These are phyloP conservation scores for Tachyglossus aculeatus DNA, from an alignment of 2,797 vertebrate species.

Conservation along the genomic window DNA sequence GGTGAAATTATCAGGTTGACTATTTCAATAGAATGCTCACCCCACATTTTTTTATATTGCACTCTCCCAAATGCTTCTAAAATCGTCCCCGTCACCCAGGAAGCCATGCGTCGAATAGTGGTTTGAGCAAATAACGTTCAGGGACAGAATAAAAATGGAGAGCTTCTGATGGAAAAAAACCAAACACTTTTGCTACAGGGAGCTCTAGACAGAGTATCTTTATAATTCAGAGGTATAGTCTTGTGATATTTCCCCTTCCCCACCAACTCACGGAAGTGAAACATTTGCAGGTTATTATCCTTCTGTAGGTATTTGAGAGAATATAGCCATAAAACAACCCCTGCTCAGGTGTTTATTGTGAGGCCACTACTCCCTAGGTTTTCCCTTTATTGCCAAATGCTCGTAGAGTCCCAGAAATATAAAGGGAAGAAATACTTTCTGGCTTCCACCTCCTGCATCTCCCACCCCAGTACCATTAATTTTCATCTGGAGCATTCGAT, in stretches of 20 bases:
- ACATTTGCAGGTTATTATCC: conserved; percentile 9
- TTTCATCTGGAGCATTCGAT: too few relatives aligned
- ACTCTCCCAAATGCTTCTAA: conserved; percentile 40
- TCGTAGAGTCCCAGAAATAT: too few relatives aligned
- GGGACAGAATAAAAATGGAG: conserved; percentile 59
- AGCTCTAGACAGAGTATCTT: conserved; percentile 39
- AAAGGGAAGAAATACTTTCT: too few relatives aligned
- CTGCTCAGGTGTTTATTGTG: too few relatives aligned
- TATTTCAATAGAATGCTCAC: conserved; percentile 43
- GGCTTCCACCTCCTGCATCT: too few relatives aligned
- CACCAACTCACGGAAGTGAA: not conserved
- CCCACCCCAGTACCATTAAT: too few relatives aligned
- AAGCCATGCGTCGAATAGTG: conserved; percentile 40
- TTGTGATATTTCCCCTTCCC: not conserved
- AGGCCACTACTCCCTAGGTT: too few relatives aligned
- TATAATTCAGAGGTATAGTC: conserved; percentile 26
- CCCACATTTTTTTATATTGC: conserved; percentile 11
- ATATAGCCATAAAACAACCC: not conserved
- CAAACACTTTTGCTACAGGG: conserved; percentile 35
- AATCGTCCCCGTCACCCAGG: conserved; percentile 39
- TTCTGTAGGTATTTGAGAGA: conserved; percentile 21
- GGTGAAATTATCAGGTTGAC: conserved; percentile 22
- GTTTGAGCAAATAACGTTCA: conserved; percentile 36
- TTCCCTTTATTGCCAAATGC: too few relatives aligned
- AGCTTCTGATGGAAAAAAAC: conserved; percentile 46